Evolutionary conservation across 2,797 vertebrate species (phyloP).

Genomic region (Leptatherina wallacei): DNA sequence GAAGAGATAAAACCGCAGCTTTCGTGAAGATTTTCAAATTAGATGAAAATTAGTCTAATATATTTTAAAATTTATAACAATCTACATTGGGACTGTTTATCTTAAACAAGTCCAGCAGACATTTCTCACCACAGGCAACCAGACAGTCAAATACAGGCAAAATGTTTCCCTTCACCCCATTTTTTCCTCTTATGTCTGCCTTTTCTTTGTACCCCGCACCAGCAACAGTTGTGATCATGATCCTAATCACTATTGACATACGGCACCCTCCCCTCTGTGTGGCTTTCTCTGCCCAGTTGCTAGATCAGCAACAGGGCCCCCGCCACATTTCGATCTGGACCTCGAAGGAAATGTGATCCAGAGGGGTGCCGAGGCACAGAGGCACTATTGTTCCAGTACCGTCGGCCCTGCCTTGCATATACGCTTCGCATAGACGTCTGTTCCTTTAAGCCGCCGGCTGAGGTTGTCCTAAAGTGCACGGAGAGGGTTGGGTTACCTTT

Average conservation of each 20-base stretch:
- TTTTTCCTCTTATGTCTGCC: constrained; percentile 20
- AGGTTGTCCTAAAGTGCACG: constrained; percentile 71
- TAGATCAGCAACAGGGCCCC: constrained; percentile 88
- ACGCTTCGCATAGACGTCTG: constrained; percentile 71
- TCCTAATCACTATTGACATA: constrained; percentile 91
- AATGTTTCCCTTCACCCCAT: constrained; percentile 24
- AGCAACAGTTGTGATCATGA: constrained; percentile 66
- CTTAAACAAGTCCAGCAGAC: constrained; percentile 56
- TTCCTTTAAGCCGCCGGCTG: constrained; percentile 62
- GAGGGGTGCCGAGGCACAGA: constrained; percentile 90
- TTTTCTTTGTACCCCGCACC: constrained; percentile 38
- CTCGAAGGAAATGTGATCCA: constrained; percentile 91
- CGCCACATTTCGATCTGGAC: constrained; percentile 76
- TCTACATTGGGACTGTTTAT: constrained; percentile 13
- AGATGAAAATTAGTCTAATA: constrained; percentile 19
- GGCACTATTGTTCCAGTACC: constrained; percentile 88
- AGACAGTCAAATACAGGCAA: constrained; percentile 64
- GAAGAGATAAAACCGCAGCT: constrained; percentile 15
- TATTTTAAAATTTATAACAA: constrained; percentile 10
- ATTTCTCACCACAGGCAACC: constrained; percentile 51
- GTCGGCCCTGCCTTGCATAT: constrained; percentile 68
- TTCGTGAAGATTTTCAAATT: constrained; percentile 15
- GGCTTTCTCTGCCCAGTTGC: constrained; percentile 86
- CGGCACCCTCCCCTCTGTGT: constrained; percentile 91
- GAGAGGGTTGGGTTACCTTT: constrained; percentile 70